Evolutionary conservation across 2,113 vertebrate genomes (phyloP).

Genomic region (Felis chaus): DNA sequence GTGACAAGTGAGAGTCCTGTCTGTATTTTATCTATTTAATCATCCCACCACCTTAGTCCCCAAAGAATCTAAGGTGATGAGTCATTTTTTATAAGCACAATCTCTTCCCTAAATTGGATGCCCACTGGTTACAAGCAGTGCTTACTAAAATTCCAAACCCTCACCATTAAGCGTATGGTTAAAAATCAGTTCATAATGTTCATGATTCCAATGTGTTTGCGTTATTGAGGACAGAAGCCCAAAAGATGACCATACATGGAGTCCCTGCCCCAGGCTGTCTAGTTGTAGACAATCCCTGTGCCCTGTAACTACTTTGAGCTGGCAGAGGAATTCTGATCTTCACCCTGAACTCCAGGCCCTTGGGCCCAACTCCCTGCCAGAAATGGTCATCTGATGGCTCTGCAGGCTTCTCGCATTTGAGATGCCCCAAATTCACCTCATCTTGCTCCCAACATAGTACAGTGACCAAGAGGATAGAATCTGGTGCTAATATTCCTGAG

Average conservation of each 20-base stretch:
- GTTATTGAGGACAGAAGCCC: neutral
- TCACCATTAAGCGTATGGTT: slow-evolving; percentile 35
- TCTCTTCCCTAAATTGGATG: slow-evolving; percentile 52
- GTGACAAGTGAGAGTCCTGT: slow-evolving; percentile 64
- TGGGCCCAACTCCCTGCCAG: neutral
- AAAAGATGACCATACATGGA: neutral
- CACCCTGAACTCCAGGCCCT: neutral
- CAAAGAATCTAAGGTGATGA: slow-evolving; percentile 65
- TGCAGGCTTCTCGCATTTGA: neutral
- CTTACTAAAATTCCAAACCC: slow-evolving; percentile 52
- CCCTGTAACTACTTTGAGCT: neutral
- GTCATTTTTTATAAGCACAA: slow-evolving; percentile 62
- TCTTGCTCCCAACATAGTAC: neutral
- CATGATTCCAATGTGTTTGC: neutral
- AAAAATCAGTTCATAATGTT: slow-evolving; percentile 56
- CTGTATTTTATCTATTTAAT: slow-evolving; percentile 67
- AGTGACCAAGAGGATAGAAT: neutral
- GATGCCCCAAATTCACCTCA: neutral
- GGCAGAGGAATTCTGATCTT: neutral
- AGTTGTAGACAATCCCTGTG: neutral
- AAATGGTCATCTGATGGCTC: neutral
- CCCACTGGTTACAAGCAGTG: slow-evolving; percentile 51
- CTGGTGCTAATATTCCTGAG: neutral
- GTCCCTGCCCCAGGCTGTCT: neutral
- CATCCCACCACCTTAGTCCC: slow-evolving; percentile 61